These are phyloP conservation scores for Ferrisia virgata DNA, from an alignment of 2,888 invertebrate species.

Conservation along the genomic window DNA sequence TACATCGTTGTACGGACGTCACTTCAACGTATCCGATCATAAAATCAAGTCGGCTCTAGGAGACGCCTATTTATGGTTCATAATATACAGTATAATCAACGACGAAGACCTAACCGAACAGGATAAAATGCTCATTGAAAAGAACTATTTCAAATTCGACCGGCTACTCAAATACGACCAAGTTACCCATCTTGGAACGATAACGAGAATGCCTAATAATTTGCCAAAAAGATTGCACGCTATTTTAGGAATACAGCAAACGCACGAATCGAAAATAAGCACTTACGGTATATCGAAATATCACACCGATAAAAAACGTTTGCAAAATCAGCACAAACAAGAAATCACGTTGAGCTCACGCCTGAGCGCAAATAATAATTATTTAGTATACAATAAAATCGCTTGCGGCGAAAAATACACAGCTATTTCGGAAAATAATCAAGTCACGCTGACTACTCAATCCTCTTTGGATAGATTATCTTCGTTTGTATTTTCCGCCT, in stretches of 20 bases:
- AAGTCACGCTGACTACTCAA: slow-evolving; percentile 78
- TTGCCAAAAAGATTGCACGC: not conserved
- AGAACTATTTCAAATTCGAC: not conserved
- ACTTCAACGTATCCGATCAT: not conserved
- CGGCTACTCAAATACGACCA: not conserved
- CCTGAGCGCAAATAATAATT: not conserved
- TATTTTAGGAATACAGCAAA: not conserved
- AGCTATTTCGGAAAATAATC: slow-evolving; percentile 59
- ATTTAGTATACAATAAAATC: slow-evolving; percentile 52
- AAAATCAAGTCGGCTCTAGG: not conserved
- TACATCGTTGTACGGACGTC: not conserved
- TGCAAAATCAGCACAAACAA: not conserved
- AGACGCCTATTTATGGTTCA: not conserved
- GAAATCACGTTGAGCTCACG: not conserved
- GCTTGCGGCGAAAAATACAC: slow-evolving; percentile 66
- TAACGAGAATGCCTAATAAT: not conserved
- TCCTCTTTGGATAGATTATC: slow-evolving; percentile 78
- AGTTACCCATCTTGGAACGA: not conserved
- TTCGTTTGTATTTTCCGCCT: slow-evolving; percentile 73
- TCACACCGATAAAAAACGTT: not conserved
- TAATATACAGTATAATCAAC: not conserved
- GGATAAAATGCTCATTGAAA: not conserved
- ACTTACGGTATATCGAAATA: not conserved
- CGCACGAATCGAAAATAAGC: not conserved
- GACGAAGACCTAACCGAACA: not conserved